Conservation (phyloP, 2,888 invertebrate genomes). For the Rotaria macrura region DNA sequence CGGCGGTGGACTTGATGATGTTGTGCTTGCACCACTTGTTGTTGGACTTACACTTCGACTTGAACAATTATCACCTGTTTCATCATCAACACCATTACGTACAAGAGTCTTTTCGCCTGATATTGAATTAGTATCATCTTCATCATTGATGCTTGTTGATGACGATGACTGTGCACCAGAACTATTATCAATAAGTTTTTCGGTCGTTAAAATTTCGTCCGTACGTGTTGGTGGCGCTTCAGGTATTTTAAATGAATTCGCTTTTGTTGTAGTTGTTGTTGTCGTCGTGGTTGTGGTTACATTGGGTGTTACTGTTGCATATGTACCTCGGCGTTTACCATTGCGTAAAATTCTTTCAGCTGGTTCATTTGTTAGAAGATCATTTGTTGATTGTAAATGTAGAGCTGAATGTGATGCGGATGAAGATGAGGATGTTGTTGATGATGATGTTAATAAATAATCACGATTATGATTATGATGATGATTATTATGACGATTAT, state of each 20-base stretch:
- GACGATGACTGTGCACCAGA: not conserved
- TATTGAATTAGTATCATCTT: not conserved
- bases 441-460: not conserved
- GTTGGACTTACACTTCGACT: conserved; percentile 1
- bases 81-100: not conserved
- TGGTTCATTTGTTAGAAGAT: conserved; percentile 19
- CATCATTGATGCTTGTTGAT: not conserved
- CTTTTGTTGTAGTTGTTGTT: not conserved
- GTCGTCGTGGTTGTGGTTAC: not conserved
- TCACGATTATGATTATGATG: conserved; percentile 16
- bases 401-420: not conserved
- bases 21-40: not conserved
- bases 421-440: not conserved
- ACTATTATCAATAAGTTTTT: not conserved
- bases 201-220: not conserved
- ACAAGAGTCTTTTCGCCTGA: not conserved
- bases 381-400: not conserved
- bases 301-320: not conserved
- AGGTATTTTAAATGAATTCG: not conserved
- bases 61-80: conserved; percentile 8
- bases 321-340: conserved; percentile 30
- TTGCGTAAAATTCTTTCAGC: conserved; percentile 33
- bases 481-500: conserved; percentile 19
- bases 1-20: not conserved
- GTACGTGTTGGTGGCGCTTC: not conserved